These are phyloP conservation scores for Nematolebias whitei DNA, from an alignment of 2,113 vertebrate species.

Conservation along the genomic window DNA sequence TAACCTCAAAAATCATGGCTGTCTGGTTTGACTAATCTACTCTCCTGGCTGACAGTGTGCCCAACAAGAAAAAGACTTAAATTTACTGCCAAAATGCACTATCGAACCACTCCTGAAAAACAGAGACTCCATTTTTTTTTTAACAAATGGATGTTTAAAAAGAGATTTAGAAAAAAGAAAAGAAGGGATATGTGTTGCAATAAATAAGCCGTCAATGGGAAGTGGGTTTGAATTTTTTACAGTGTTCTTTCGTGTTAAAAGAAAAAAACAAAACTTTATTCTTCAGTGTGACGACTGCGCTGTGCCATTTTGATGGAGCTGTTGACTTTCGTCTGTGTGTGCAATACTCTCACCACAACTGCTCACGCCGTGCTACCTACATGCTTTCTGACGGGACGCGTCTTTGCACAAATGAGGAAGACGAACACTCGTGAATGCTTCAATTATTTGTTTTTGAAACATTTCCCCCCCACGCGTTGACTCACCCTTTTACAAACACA, in stretches of 20 bases:
- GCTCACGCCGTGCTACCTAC: constrained; percentile 62
- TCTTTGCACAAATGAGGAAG: constrained; percentile 63
- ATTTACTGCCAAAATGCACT: constrained; percentile 89
- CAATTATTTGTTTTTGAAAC: constrained; percentile 37
- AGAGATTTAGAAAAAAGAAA: constrained; percentile 17
- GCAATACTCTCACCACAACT: constrained; percentile 74
- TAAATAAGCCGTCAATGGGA: constrained; percentile 72
- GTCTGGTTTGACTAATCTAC: constrained; percentile 58
- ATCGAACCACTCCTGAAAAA: constrained; percentile 60
- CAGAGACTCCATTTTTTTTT: constrained; percentile 56
- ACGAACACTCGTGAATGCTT: constrained; percentile 45
- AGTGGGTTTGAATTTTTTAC: constrained; percentile 63
- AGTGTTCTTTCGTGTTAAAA: constrained; percentile 66
- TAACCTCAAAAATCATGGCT: constrained; percentile 57
- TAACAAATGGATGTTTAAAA: constrained; percentile 62
- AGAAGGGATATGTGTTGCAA: constrained; percentile 72
- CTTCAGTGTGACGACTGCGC: constrained; percentile 70
- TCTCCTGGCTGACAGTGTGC: constrained; percentile 53
- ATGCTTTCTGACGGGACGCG: constrained; percentile 48
- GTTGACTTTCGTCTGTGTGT: constrained; percentile 79
- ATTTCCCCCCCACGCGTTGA: constrained; percentile 27
- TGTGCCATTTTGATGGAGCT: constrained; percentile 74
- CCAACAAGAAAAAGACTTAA: constrained; percentile 44
- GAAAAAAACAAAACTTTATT: constrained; percentile 56
- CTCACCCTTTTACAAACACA: constrained; percentile 43